Conservation (phyloP, 1,140 invertebrate genomes). For the Lepidostoma basale region DNA sequence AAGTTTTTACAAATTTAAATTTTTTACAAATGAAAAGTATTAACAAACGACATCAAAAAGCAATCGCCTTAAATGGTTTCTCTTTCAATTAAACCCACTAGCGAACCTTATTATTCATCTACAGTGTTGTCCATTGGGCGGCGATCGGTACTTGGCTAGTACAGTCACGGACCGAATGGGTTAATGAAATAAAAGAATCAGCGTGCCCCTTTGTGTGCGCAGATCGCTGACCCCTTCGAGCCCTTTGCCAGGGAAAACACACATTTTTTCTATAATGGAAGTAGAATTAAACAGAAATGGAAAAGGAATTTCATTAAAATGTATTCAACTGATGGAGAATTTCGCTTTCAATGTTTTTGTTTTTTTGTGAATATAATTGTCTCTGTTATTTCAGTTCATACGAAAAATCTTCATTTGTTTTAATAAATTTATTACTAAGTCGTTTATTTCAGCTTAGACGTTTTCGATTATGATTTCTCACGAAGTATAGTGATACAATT, state of each 20-base stretch:
- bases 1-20: too few relatives aligned
- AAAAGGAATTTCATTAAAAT: slow-evolving; percentile 21
- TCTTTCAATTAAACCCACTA: neutral
- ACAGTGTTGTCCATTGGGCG: slow-evolving; percentile 10
- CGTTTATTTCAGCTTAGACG: too few relatives aligned
- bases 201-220: slow-evolving; percentile 6
- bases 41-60: neutral
- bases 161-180: slow-evolving; percentile 23
- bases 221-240: slow-evolving; percentile 15
- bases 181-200: slow-evolving; percentile 37
- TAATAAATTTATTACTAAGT: too few relatives aligned
- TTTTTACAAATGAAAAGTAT: too few relatives aligned
- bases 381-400: too few relatives aligned
- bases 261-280: slow-evolving; percentile 12
- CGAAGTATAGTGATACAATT: too few relatives aligned
- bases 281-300: slow-evolving; percentile 4
- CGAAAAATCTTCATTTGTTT: too few relatives aligned
- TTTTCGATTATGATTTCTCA: too few relatives aligned
- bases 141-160: neutral
- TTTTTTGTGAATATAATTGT: too few relatives aligned
- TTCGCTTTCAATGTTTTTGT: slow-evolving; percentile 13
- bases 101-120: slow-evolving; percentile 15
- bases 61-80: neutral
- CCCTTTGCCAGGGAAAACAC: slow-evolving; percentile 1
- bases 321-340: slow-evolving; percentile 20